Evolutionary conservation across 2,797 vertebrate species (phyloP), one percentile per base, ranked within the genome.

Genomic region (Microchirus variegatus): DNA sequence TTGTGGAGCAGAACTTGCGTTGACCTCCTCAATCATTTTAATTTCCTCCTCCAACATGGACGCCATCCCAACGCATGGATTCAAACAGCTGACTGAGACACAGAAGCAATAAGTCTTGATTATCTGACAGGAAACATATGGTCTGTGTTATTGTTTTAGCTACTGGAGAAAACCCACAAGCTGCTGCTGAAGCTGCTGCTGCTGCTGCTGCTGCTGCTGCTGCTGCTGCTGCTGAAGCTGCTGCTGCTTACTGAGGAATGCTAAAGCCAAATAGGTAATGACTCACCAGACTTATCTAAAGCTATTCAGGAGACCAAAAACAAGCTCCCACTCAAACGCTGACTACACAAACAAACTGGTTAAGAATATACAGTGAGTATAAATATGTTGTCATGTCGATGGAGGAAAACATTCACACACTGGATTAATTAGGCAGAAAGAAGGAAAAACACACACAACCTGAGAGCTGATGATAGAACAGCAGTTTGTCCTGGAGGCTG

Each of bases 11-110:
- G 70, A 22, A 59, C 47, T 70, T 16, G 6, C 44, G 46, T 19
- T 78, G 63, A 84, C 70, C 74, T 73, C 71, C 59, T 53, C 49
- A 48, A 57, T 70, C 74, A 75, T 80, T 67, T 80, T 72, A 73
- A 78, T 67, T 53, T 57, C 44, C 73, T 79, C 58, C 53, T 61
- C 43, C 3, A 8, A 60, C 56, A 57, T 43, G 47, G 50, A 67
- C 2, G 63, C 51, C 36, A 58, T 74, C 72, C 63, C 3, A 0
- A 53, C 49, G 63, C 59, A 57, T 51, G 62, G 78, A 82, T 67
- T 75, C 31, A 9, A 59, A 75, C 70, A 74, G 78, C 70, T 77
- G 76, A 83, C 72, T 70, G 61, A 56, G 45, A 44, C 22, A 9
- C 52, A 59, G 57, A 59, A 36, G 66, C 66, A 47, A 73, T 83